Base-by-base conservation (phyloP, 1,140 invertebrate species). In the Antheraea pernyi region DNA sequence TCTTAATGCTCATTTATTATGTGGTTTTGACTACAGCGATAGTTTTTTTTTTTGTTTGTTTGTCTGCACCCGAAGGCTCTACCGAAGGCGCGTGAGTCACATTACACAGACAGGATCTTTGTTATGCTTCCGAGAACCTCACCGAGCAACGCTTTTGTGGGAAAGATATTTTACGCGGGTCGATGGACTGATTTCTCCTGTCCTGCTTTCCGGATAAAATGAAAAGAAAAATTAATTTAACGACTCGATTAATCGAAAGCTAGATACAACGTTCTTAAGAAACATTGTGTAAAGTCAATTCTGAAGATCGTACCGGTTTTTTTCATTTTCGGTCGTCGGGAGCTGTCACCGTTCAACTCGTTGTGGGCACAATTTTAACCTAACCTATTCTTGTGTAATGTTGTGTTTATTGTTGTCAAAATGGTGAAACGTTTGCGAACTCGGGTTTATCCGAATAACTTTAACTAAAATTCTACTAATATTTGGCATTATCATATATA, bases 141-240 rank as follows among this genome's bases (percentile, higher is more conserved):
- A 78, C 75, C 82, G 79, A 80, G 72, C 73, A 78, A 76, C 74
- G 83, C 82, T 86, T 30, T 84, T 88, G 88, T 91, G 84, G 82
- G 83, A 86, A 90, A 88, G 85, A 79, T 80, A 82, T 87, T 87
- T 85, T 84, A 91, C 82, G 77, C 87, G 82, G 83, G 92, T 93
- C 85, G 91, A 88, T 69, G 85, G 88, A 78, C 91, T 88, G 82
- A 93, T 91, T 84, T 91, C 89, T 81, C 91, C 85, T 80, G 88
- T 90, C 77, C 83, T 88, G 79, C 82, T 88, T 79, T 70, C 73
- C 65, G 42, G 67, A 74, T 72, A 73, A 61, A 79, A 78, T 75
- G 53, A 59, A 48, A 37, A 70, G 19, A 70, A 77, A 71, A 79
- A 81, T 72, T 83, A 82, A 84, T 84, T 53, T 77, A 80, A 78